Base-by-base conservation (phyloP, 2,797 vertebrate genomes). In the Centroberyx gerrardi region DNA sequence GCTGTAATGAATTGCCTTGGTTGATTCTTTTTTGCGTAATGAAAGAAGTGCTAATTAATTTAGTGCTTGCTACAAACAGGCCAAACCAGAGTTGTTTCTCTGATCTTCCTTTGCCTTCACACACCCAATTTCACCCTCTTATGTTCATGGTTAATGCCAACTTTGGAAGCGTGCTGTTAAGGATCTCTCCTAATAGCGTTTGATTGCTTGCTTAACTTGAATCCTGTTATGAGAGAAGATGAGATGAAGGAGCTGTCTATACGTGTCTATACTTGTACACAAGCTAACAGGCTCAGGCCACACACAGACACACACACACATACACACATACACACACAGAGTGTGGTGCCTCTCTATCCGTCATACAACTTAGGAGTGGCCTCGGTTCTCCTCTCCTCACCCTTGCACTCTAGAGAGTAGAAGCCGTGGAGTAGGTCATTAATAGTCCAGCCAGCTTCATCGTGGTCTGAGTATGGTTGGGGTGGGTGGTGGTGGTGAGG, bases 1-100 rank as follows among this genome's bases (percentile, higher is more conserved):
- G 69, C 71, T 80, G 73, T 68, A 81, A 81, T 87, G 88, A 90
- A 89, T 83, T 68, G 85, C 82, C 82, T 85, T 62, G 68, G 83
- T 90, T 88, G 81, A 90, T 87, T 84, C 60, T 84, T 81, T 67
- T 62, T 62, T 63, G 73, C 66, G 78, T 82, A 87, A 87, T 93
- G 85, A 92, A 90, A 92, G 87, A 81, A 73, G 87, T 85, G 87
- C 89, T 91, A 93, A 93, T 92, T 87, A 92, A 89, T 74, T 86
- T 62, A 71, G 80, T 74, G 68, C 76, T 89, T 38, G 55, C 86
- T 92, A 92, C 90, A 89, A 92, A 90, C 84, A 65, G 73, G 75
- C 88, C 81, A 85, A 92, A 88, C 90, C 92, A 78, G 73, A 82
- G 76, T 82, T 49, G 72, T 72, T 74, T 56, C 86, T 91, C 81